Conservation (phyloP, 2,113 vertebrate genomes). For the Falcunculus frontatus region DNA sequence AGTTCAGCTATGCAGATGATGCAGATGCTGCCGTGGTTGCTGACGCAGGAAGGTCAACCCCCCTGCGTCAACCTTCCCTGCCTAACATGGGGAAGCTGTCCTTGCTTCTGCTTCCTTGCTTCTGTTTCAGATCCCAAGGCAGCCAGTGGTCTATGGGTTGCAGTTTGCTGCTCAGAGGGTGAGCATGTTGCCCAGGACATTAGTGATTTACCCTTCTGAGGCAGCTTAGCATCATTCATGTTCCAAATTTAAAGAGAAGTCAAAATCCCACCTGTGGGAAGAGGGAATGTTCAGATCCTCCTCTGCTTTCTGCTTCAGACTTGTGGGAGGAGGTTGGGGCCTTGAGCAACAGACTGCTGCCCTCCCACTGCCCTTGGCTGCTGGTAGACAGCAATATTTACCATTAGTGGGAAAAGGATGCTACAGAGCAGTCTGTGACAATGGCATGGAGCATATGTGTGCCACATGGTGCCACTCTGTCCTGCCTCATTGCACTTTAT, state of each 20-base stretch:
- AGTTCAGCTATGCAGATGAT: not conserved
- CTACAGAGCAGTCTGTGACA: not conserved
- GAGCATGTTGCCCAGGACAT: not conserved
- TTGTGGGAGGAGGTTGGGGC: fast-evolving
- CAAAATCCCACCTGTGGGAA: not conserved
- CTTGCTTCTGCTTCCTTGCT: not conserved
- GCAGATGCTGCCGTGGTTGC: not conserved
- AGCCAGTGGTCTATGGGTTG: not conserved
- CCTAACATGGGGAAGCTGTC: not conserved
- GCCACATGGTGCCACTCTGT: not conserved
- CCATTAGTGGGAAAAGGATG: not conserved
- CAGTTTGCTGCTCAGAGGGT: not conserved
- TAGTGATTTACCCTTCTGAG: not conserved
- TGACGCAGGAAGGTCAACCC: not conserved
- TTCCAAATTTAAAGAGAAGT: not conserved
- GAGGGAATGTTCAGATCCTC: not conserved
- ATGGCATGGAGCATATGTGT: not conserved
- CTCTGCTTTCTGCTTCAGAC: not conserved
- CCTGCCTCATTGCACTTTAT: not conserved
- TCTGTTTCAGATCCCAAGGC: not conserved
- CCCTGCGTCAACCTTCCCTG: not conserved
- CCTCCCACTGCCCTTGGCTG: not conserved
- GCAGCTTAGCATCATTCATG: not conserved
- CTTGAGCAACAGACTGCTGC: not conserved
- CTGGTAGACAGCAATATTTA: not conserved